Evolutionary conservation across 2,113 vertebrate genomes (phyloP), one percentile per base, ranked within the genome.

Genomic region (Rutilus rutilus): DNA sequence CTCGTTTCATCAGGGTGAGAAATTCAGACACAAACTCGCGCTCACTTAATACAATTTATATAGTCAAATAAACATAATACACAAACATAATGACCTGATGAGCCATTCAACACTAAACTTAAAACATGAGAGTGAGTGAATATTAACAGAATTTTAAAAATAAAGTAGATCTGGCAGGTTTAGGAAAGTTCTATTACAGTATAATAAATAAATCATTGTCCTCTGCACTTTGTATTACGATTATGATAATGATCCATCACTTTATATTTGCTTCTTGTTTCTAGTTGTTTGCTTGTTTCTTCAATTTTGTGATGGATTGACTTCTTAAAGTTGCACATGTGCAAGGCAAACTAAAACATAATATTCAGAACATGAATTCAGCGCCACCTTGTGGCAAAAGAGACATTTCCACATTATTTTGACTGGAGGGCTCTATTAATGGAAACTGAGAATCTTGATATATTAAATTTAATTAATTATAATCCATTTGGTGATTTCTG

Each of bases 1-100:
- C 87, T 90, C 91, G 2, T 89, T 97, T 15, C 95, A 96, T 79
- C 90, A 85, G 91, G 90, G 98, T 99, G 54, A 95, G 91, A 75
- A 1, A 39, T 52, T 47, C 12, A 19, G 25, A 59, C 57, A 12
- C 15, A 27, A 62, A 65, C 57, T 25, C 5, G 1, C n/a, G 59
- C 25, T 30, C 33, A 81, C 39, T 59, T 17, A 23, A 60, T 6
- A 30, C 19, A 36, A 4, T 71, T 39, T 71, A n/a, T 21, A 42
- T 23, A 23, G 33, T 71, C 42, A 36, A 3, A 3, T 54, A 42
- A 85, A 11, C 65, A 7, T 14, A 8, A 19, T 23, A 6, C n/a
- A n/a, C 33, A n/a, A n/a, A n/a, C n/a, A n/a, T n/a, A n/a, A n/a
- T n/a, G 36, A 71, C 36, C 12, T 12, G 21, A 33, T 36, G 67